Conservation (phyloP, 2,113 vertebrate species). For the Lucifuga dentata region DNA sequence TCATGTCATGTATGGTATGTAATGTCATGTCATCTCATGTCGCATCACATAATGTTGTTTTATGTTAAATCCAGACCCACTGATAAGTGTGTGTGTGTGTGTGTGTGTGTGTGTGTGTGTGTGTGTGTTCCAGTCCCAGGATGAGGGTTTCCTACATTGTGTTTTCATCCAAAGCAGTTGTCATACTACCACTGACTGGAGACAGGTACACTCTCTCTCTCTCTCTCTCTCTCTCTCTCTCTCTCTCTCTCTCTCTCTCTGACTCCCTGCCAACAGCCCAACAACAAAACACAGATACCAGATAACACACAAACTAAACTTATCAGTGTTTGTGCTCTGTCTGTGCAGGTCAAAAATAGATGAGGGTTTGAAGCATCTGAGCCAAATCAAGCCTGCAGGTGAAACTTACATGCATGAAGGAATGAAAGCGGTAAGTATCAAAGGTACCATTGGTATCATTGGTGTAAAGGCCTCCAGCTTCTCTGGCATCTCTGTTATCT, state of each 20-base stretch:
- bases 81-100: slow-evolving; percentile 31
- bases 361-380: slow-evolving; percentile 87
- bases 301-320: slow-evolving; percentile 5
- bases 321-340: slow-evolving; percentile 26
- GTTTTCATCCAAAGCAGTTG: slow-evolving; percentile 88
- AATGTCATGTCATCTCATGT: too few species aligned
- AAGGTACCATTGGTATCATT: too few species aligned
- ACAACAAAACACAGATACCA: neutral
- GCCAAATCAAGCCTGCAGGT: slow-evolving; percentile 86
- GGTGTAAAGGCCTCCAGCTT: neutral
- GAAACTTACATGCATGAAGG: slow-evolving; percentile 97
- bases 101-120: slow-evolving; percentile 6
- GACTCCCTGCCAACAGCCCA: neutral
- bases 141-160: slow-evolving; percentile 96
- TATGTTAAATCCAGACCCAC: too few species aligned
- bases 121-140: slow-evolving; percentile 86
- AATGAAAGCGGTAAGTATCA: slow-evolving; percentile 83
- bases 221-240: neutral
- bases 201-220: slow-evolving; percentile 84
- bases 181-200: slow-evolving; percentile 92
- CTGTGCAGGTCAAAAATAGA: slow-evolving; percentile 83
- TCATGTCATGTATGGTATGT: neutral
- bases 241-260: neutral
- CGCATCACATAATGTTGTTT: too few species aligned
- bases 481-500: neutral